Evolutionary conservation across 2,888 invertebrate species (phyloP).

Genomic region (Ochropleura plecta): DNA sequence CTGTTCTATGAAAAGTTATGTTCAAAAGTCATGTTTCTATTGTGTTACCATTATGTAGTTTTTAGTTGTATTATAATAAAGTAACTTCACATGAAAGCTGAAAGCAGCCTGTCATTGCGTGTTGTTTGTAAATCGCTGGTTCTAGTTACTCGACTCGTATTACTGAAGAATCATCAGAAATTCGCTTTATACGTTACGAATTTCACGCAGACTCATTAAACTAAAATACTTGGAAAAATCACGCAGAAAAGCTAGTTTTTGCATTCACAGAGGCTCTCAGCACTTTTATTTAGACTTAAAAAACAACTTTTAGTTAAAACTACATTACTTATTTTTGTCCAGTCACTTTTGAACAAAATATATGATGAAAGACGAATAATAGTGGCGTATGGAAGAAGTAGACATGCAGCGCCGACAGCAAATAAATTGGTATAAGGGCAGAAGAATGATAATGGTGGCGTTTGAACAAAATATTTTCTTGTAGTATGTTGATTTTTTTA

Average conservation of each 20-base stretch:
- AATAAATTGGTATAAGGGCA: no score
- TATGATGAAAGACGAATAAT: no score
- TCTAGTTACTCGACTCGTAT: conserved; percentile 15
- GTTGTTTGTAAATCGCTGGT: conserved; percentile 37
- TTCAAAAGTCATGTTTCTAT: neutral
- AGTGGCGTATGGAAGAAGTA: no score
- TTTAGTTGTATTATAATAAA: conserved; percentile 12
- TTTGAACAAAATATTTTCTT: neutral
- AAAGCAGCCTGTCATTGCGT: conserved; percentile 26
- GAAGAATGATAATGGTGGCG: no score
- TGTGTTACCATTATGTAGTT: neutral
- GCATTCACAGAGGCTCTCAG: conserved; percentile 27
- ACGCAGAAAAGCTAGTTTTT: conserved; percentile 6
- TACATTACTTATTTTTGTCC: neutral
- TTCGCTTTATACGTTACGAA: conserved; percentile 10
- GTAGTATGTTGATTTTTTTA: no score
- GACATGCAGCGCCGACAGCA: no score
- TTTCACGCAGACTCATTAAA: conserved; percentile 25
- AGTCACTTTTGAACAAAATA: no score
- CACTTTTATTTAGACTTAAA: conserved; percentile 21
- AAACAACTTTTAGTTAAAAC: conserved; percentile 11
- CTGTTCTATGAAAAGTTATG: neutral
- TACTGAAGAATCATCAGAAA: conserved; percentile 29
- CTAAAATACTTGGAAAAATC: conserved; percentile 24
- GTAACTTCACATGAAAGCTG: neutral